Evolutionary conservation across 2,888 invertebrate genomes (phyloP).

Genomic region (Ceratothoa steindachneri): DNA sequence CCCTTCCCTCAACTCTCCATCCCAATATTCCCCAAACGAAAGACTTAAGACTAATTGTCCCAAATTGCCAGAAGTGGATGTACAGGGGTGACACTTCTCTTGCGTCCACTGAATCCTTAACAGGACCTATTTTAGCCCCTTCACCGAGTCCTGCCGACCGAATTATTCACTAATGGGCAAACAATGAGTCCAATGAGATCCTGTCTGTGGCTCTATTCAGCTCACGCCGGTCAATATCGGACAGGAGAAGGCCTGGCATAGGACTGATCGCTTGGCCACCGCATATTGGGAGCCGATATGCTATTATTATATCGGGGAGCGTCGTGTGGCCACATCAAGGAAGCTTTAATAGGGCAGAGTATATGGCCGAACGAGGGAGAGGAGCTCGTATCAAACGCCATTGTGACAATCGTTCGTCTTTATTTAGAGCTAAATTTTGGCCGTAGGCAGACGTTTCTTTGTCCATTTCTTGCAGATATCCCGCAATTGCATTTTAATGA

Average conservation of each 20-base stretch:
- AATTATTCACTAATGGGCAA: slow-evolving; percentile 10
- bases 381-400: too few species aligned
- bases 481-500: too few species aligned
- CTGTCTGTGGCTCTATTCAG: slow-evolving; percentile 1
- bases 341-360: too few species aligned
- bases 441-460: too few species aligned
- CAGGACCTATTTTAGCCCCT: background rate
- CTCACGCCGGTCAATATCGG: slow-evolving; percentile 9
- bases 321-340: too few species aligned
- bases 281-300: too few species aligned
- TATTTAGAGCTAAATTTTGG: too few species aligned
- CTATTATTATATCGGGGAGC: too few species aligned
- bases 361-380: too few species aligned
- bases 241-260: background rate
- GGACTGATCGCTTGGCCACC: too few species aligned
- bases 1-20: background rate
- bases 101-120: background rate
- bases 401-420: too few species aligned
- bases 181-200: slow-evolving; percentile 11
- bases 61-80: slow-evolving; percentile 5
- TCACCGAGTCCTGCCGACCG: background rate
- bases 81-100: background rate
- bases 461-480: too few species aligned
- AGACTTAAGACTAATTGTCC: slow-evolving; percentile 12
- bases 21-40: background rate